A percentile compares a stretch with the other conserved stretches of the same genome.
These are phyloP conservation scores for Cabera pusaria DNA, from an alignment of 2,888 invertebrate genomes.

Conservation along the genomic window DNA sequence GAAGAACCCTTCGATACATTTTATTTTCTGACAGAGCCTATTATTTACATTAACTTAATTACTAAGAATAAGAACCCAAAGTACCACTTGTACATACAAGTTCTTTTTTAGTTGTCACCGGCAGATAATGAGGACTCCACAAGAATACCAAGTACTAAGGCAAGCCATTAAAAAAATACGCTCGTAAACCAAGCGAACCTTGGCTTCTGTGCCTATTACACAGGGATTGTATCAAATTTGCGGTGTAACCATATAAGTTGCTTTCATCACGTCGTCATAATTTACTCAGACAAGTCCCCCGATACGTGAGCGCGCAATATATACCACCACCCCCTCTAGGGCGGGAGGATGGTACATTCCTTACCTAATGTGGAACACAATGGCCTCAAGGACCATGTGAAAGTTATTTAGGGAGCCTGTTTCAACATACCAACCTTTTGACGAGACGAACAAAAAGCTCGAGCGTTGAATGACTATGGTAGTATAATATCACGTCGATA, in stretches of 20 bases:
- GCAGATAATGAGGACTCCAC: no score
- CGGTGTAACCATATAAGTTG: constrained; percentile 12
- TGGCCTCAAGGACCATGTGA: constrained; percentile 61
- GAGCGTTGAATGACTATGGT: constrained; percentile 14
- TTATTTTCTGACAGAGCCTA: no score
- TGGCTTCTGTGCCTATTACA: constrained; percentile 14
- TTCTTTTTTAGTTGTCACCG: no score
- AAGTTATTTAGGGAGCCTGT: constrained; percentile 52
- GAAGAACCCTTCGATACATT: no score
- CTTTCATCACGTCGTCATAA: constrained; percentile 24
- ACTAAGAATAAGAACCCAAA: no score
- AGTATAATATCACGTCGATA: no score
- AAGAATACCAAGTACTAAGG: no score
- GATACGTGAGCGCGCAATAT: constrained; percentile 66
- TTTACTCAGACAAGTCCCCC: constrained; percentile 26
- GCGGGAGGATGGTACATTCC: constrained; percentile 52
- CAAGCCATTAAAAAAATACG: no score
- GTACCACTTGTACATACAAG: no score
- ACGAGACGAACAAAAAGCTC: constrained; percentile 30
- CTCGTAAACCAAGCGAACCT: constrained; percentile 4
- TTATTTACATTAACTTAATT: no score
- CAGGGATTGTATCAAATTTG: constrained; percentile 15
- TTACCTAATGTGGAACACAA: constrained; percentile 80
- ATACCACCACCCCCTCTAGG: constrained; percentile 28
- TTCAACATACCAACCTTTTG: constrained; percentile 20